These are phyloP conservation scores for Drosophila antonietae DNA, from an alignment of 2,888 invertebrate species.

Conservation along the genomic window DNA sequence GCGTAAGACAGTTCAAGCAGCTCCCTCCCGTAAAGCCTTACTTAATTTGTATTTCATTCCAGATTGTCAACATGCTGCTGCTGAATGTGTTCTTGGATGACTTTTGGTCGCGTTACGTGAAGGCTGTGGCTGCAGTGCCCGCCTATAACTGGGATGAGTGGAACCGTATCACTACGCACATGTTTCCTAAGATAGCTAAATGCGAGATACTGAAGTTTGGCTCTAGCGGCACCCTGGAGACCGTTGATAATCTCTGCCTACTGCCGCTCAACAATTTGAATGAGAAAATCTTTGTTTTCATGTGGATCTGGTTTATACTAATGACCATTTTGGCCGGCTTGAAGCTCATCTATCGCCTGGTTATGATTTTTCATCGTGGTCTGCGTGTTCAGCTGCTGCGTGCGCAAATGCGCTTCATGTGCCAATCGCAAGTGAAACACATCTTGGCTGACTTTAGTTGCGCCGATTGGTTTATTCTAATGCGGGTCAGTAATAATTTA, in stretches of 20 bases:
- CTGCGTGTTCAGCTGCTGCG: conserved; percentile 77
- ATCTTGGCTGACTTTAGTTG: conserved; percentile 84
- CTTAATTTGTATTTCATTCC: background rate
- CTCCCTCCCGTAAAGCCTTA: background rate
- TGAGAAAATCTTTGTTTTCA: conserved; percentile 90
- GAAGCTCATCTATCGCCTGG: conserved; percentile 88
- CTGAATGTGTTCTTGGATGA: conserved; percentile 81
- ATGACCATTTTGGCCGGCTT: conserved; percentile 87
- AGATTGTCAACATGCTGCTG: conserved; percentile 80
- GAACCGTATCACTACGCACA: conserved; percentile 81
- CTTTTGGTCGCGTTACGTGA: conserved; percentile 81
- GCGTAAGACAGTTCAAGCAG: conserved; percentile 86
- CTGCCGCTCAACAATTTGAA: conserved; percentile 91
- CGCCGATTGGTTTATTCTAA: conserved; percentile 92
- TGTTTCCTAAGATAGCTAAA: conserved; percentile 90
- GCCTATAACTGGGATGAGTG: conserved; percentile 79
- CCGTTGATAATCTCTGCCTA: conserved; percentile 91
- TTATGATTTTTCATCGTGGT: conserved; percentile 86
- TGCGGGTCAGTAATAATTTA: conserved; percentile 91
- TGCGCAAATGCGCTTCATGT: conserved; percentile 70
- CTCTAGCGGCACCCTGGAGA: conserved; percentile 91
- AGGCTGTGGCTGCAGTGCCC: conserved; percentile 78
- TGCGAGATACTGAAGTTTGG: conserved; percentile 95
- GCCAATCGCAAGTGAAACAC: conserved; percentile 57
- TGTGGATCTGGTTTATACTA: conserved; percentile 91